Conservation (phyloP, 2,113 vertebrate genomes). For the Boulengeromyrus knoepffleri region DNA sequence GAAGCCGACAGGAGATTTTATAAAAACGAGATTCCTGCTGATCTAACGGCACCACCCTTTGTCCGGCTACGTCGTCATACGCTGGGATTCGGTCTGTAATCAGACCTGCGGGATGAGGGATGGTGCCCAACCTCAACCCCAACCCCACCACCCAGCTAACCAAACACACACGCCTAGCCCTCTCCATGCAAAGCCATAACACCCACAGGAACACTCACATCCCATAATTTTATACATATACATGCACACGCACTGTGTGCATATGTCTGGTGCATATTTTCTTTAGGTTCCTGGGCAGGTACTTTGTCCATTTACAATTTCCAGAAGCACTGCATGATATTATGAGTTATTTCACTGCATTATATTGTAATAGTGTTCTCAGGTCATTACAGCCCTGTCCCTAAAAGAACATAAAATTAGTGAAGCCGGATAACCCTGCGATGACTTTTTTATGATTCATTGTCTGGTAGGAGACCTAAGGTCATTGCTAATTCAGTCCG, state of each 20-base stretch:
- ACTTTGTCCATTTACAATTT: not conserved
- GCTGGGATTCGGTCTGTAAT: not conserved
- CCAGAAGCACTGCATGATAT: not conserved
- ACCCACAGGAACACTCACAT: not conserved
- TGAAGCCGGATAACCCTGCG: not conserved
- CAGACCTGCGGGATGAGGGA: not conserved
- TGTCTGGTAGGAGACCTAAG: not conserved
- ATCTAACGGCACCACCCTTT: too few relatives aligned
- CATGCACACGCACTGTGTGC: not conserved
- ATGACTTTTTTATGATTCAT: not conserved
- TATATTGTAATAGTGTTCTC: not conserved
- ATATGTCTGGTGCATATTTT: not conserved
- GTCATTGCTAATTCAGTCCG: not conserved
- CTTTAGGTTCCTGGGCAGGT: not conserved
- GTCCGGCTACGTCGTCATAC: not conserved
- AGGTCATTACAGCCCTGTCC: not conserved
- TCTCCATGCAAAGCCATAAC: not conserved
- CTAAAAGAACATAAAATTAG: constrained; percentile 1
- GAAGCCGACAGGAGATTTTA: not conserved
- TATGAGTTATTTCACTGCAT: not conserved
- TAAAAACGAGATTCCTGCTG: not conserved
- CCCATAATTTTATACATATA: not conserved
- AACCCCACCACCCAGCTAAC: not conserved
- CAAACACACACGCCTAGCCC: not conserved
- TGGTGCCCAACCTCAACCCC: not conserved